These are phyloP conservation scores for Ormyrus rosae DNA, from an alignment of 2,888 invertebrate species.

Conservation along the genomic window DNA sequence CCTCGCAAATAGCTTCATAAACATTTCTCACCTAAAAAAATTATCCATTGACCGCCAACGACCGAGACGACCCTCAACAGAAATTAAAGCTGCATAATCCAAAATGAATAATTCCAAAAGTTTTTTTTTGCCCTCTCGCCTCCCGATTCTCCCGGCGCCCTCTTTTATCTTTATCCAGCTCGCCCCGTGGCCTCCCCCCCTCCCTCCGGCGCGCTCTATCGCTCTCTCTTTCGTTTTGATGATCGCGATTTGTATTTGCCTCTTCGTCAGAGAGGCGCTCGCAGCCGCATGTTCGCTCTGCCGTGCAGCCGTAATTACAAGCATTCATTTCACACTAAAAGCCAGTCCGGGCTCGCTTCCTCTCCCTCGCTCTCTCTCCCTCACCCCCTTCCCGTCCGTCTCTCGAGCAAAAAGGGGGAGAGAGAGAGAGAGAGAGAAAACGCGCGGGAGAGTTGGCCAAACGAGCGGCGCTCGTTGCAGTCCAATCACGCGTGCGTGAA, in stretches of 20 bases:
- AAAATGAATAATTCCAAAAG: too few species aligned
- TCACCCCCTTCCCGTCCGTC: neutral
- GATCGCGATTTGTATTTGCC: constrained; percentile 56
- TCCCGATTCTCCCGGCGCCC: neutral
- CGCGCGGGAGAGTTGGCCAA: constrained; percentile 58
- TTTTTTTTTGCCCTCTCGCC: neutral
- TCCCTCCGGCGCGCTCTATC: constrained; percentile 1
- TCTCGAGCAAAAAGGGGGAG: neutral
- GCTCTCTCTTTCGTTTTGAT: constrained; percentile 52
- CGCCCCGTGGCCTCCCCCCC: too few species aligned
- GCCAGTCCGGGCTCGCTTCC: constrained; percentile 63
- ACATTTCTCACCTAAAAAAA: too few species aligned
- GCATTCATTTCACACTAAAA: constrained; percentile 75
- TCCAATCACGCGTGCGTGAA: constrained; percentile 51
- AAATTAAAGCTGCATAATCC: too few species aligned
- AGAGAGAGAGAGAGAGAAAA: constrained; percentile 30
- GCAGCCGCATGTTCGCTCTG: constrained; percentile 48
- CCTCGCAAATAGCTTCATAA: too few species aligned
- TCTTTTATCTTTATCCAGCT: constrained; percentile 9
- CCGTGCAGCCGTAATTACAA: constrained; percentile 73
- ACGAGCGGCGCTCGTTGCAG: constrained; percentile 58
- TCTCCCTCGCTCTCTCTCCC: constrained; percentile 22
- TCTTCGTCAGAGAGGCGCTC: constrained; percentile 54
- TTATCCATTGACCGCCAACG: too few species aligned
- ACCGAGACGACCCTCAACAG: too few species aligned